Evolutionary conservation across 1,140 invertebrate genomes (phyloP).

Genomic region (Formica selysi): DNA sequence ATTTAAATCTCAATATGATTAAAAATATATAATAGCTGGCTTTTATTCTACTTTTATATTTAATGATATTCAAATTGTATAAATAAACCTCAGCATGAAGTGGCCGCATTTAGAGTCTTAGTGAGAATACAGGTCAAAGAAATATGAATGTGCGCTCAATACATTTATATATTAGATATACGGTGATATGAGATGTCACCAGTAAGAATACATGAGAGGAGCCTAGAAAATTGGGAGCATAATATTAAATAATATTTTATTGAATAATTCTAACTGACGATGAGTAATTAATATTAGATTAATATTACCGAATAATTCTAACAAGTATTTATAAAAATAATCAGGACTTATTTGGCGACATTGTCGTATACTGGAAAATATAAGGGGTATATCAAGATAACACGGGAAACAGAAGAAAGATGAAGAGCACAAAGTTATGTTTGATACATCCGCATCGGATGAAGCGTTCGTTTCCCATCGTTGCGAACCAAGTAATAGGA

Average conservation of each 20-base stretch:
- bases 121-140: conserved; percentile 35
- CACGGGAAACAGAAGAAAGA: conserved; percentile 4
- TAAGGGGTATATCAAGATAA: background rate
- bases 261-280: background rate
- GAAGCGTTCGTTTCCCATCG: conserved; percentile 60
- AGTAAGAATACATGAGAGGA: conserved; percentile 6
- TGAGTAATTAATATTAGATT: too few relatives aligned
- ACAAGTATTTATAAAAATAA: conserved; percentile 14
- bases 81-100: conserved; percentile 30
- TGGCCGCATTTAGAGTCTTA: conserved; percentile 17
- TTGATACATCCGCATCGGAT: conserved; percentile 68
- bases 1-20: background rate
- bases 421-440: conserved; percentile 44
- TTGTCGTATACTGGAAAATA: background rate
- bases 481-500: conserved; percentile 17
- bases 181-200: conserved; percentile 5
- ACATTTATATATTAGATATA: background rate
- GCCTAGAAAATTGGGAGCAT: background rate
- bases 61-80: conserved; percentile 42
- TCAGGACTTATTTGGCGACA: background rate
- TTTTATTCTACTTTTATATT: conserved; percentile 22
- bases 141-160: conserved; percentile 34
- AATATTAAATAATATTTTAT: conserved; percentile 1
- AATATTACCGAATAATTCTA: background rate
- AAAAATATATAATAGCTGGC: background rate